phyloP scores from a whole-genome alignment of 2,113 vertebrate species.

The Lophochroa leadbeateri region DNA sequence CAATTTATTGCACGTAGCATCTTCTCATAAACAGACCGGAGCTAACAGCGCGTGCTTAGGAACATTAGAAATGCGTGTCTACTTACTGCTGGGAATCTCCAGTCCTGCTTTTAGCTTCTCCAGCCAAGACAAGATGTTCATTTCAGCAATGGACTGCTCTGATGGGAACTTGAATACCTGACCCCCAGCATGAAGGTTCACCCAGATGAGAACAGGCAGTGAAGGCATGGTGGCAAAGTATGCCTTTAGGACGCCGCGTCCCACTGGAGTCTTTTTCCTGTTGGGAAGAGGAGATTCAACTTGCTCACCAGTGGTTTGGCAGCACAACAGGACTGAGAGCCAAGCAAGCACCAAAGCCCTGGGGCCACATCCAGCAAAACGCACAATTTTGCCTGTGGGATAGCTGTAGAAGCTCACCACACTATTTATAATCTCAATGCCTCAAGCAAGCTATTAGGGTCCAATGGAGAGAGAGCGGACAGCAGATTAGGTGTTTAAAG shows the following conservation, averaged over 20 bases:
- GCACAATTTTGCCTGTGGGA: background rate
- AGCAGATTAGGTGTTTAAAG: background rate
- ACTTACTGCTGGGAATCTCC: constrained; percentile 84
- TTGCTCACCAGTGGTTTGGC: background rate
- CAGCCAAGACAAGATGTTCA: constrained; percentile 84
- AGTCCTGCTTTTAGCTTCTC: constrained; percentile 76
- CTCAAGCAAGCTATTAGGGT: background rate
- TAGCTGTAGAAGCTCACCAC: background rate
- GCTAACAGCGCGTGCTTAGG: background rate
- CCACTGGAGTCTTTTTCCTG: constrained; percentile 88
- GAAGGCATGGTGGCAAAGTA: constrained; percentile 81
- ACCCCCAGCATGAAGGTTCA: constrained; percentile 73
- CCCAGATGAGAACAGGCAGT: constrained; percentile 84
- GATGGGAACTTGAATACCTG: constrained; percentile 87
- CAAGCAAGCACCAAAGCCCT: background rate
- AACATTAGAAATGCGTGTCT: background rate
- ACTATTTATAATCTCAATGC: background rate
- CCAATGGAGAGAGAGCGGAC: fast-evolving
- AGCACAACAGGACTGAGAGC: background rate
- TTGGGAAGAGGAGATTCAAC: background rate
- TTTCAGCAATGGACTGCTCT: constrained; percentile 71
- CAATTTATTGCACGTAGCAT: constrained; percentile 26
- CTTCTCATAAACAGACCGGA: constrained; percentile 6
- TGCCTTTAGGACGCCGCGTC: constrained; percentile 76
- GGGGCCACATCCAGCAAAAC: background rate